Evolutionary conservation across 2,113 vertebrate species (phyloP).

Genomic region (Fukomys damarensis): DNA sequence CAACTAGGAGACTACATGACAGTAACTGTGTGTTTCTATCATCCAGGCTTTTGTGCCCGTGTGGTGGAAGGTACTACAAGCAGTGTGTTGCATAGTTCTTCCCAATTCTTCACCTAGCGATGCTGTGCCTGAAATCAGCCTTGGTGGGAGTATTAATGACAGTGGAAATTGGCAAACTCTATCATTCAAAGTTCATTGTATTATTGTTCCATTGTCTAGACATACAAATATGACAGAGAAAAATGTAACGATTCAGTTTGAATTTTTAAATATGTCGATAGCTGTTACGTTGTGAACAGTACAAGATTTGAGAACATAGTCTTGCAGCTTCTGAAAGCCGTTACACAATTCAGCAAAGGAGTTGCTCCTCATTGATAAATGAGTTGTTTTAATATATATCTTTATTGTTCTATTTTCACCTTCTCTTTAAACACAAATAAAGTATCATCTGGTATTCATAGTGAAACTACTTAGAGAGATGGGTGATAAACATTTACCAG

Average conservation of each 20-base stretch:
- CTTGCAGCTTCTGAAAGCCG: background rate
- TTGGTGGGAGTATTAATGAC: background rate
- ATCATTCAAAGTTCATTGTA: background rate
- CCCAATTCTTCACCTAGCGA: background rate
- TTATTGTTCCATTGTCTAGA: background rate
- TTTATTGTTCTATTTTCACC: constrained; percentile 23
- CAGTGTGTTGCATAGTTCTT: background rate
- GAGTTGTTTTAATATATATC: background rate
- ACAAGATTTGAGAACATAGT: background rate
- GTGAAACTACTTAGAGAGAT: background rate
- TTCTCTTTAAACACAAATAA: background rate
- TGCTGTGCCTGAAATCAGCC: background rate
- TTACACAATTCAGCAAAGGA: background rate
- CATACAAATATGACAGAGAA: background rate
- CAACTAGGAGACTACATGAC: background rate
- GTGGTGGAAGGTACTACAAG: too few relatives aligned
- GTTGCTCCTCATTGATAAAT: background rate
- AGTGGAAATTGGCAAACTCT: background rate
- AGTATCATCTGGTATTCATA: background rate
- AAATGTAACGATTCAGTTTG: background rate
- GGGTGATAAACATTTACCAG: background rate
- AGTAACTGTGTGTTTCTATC: background rate
- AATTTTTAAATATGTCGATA: background rate
- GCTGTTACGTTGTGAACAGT: background rate
- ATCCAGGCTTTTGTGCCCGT: background rate